A percentile compares a stretch with the other conserved stretches of the same genome.
These are phyloP conservation scores for Caenorhabditis sinica DNA, from an alignment of 2,888 invertebrate genomes.

Conservation along the genomic window DNA sequence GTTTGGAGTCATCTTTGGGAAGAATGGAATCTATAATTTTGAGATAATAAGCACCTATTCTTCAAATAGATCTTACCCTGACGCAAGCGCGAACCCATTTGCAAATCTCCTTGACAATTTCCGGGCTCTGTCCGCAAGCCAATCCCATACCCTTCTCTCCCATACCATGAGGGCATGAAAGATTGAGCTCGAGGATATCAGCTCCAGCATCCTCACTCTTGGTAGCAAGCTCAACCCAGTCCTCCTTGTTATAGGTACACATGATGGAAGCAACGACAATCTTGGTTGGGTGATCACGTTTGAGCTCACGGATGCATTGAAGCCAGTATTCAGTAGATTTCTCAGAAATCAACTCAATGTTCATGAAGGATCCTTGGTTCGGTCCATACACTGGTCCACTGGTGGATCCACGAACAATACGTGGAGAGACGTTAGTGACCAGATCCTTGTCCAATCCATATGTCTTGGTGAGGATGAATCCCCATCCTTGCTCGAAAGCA, in stretches of 20 bases:
- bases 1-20: conserved; percentile 97
- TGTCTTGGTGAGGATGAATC: conserved; percentile 97
- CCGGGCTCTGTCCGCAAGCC: conserved; percentile 96
- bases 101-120: conserved; percentile 92
- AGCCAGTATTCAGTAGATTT: conserved; percentile 97
- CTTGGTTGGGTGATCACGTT: conserved; percentile 89
- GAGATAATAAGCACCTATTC: conserved; percentile 64
- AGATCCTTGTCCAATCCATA: conserved; percentile 95
- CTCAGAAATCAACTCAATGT: conserved; percentile 98
- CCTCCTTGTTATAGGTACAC: conserved; percentile 85
- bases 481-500: conserved; percentile 97
- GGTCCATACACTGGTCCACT: conserved; percentile 93
- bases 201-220: conserved; percentile 90
- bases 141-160: conserved; percentile 91
- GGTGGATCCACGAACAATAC: conserved; percentile 95
- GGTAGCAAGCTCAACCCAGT: conserved; percentile 92
- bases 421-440: conserved; percentile 97
- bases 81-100: conserved; percentile 89
- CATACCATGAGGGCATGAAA: conserved; percentile 99
- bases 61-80: conserved; percentile 79
- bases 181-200: conserved; percentile 95
- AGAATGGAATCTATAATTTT: conserved; percentile 92
- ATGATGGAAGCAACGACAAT: conserved; percentile 83
- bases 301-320: conserved; percentile 90
- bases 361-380: conserved; percentile 93